Conservation (phyloP, 92 coral and sea anemone genomes). For the Parazoanthus darwini region DNA sequence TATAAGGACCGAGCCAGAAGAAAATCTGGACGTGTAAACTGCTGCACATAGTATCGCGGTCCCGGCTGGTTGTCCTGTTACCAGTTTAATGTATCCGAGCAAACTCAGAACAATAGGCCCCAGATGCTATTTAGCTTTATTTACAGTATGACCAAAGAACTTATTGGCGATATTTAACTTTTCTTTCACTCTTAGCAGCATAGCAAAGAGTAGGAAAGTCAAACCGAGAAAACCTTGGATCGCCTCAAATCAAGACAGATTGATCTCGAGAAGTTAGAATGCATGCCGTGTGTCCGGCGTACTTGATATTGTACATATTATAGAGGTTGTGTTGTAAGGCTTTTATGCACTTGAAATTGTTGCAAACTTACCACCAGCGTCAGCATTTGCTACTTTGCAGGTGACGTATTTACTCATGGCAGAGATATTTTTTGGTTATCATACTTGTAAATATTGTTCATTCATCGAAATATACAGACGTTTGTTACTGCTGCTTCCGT, state of each 20-base stretch:
- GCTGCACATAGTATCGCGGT: slow-evolving; percentile 8
- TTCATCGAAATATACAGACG: neutral
- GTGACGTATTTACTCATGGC: neutral
- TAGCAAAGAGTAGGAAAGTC: no score
- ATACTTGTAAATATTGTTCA: neutral
- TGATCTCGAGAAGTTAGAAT: neutral
- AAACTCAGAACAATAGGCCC: neutral
- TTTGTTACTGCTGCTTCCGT: no score
- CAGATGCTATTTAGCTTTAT: neutral
- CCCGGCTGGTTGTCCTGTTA: neutral
- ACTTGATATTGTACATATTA: neutral
- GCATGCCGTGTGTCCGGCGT: neutral
- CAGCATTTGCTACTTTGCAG: neutral
- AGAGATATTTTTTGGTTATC: neutral
- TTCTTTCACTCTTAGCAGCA: neutral
- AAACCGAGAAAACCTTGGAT: no score
- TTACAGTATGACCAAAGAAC: neutral
- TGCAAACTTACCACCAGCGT: neutral
- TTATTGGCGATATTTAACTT: neutral
- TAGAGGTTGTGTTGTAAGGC: neutral
- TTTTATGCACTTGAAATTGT: neutral
- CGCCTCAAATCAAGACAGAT: neutral
- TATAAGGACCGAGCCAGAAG: slow-evolving; percentile 72
- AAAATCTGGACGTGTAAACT: slow-evolving; percentile 47
- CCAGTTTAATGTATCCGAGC: neutral